Conservation (phyloP, 1,140 invertebrate genomes). For the Drosophila oshimai region DNA sequence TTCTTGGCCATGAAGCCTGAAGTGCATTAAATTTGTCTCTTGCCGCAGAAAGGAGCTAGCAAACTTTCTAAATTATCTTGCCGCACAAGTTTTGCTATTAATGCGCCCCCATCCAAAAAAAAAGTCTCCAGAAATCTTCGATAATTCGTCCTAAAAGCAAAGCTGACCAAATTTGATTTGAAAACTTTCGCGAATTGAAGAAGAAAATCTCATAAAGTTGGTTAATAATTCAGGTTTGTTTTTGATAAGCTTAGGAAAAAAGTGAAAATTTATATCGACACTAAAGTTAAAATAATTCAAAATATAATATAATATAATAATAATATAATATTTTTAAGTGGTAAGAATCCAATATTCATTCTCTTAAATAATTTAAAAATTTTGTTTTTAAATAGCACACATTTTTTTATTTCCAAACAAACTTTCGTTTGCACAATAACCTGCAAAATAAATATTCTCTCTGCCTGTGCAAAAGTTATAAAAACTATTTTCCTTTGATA, state of each 20-base stretch:
- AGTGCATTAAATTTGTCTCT: slow-evolving; percentile 56
- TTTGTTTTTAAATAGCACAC: no score
- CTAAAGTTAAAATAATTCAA: background rate
- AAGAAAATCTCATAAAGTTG: slow-evolving; percentile 20
- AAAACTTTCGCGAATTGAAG: slow-evolving; percentile 21
- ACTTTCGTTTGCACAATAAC: background rate
- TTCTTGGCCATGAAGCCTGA: slow-evolving; percentile 27
- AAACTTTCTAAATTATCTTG: slow-evolving; percentile 52
- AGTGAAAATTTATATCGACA: no score
- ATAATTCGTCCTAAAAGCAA: slow-evolving; percentile 29
- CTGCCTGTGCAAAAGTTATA: background rate
- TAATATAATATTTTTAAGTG: no score
- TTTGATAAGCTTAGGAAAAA: no score
- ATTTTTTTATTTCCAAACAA: background rate
- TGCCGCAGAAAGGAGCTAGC: slow-evolving; percentile 34
- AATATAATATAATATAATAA: no score
- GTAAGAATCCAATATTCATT: no score
- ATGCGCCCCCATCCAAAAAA: background rate
- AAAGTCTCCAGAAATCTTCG: slow-evolving; percentile 5
- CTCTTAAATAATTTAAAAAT: no score
- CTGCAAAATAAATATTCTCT: slow-evolving; percentile 11
- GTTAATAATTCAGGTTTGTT: background rate
- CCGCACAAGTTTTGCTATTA: slow-evolving; percentile 44
- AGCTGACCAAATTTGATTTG: slow-evolving; percentile 6
- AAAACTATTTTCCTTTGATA: slow-evolving; percentile 4